Conservation (phyloP, 2,888 invertebrate species). For the Ormyrus nitidulus region DNA sequence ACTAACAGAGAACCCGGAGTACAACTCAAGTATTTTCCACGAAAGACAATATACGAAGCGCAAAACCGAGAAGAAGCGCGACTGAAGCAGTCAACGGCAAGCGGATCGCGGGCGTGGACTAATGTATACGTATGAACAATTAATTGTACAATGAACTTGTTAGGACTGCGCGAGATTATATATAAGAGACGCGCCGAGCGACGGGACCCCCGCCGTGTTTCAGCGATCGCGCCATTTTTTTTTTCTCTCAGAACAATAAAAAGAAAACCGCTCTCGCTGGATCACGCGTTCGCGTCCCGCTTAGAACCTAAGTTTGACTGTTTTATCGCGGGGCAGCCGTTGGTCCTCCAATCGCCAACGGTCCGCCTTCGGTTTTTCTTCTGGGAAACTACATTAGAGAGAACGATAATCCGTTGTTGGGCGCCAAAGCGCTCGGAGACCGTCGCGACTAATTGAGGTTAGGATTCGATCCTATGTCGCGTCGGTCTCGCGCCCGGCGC, state of each 20-base stretch:
- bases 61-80: slow-evolving; percentile 31
- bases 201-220: neutral
- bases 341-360: neutral
- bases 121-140: slow-evolving; percentile 22
- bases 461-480: slow-evolving; percentile 43
- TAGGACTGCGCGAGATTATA: slow-evolving; percentile 11
- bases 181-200: slow-evolving; percentile 20
- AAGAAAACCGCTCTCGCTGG: slow-evolving; percentile 6
- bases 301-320: slow-evolving; percentile 22
- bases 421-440: slow-evolving; percentile 56
- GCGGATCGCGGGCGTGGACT: slow-evolving; percentile 25
- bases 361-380: neutral
- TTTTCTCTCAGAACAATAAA: neutral
- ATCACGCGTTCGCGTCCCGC: neutral
- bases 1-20: slow-evolving; percentile 26
- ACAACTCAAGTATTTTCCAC: slow-evolving; percentile 51
- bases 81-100: slow-evolving; percentile 9
- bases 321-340: slow-evolving; percentile 4
- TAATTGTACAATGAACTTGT: slow-evolving; percentile 34
- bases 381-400: slow-evolving; percentile 13
- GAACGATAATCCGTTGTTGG: slow-evolving; percentile 33
- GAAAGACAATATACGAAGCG: slow-evolving; percentile 50
- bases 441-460: slow-evolving; percentile 4
- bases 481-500: slow-evolving; percentile 57
- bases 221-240: slow-evolving; percentile 3